phyloP scores from a whole-genome alignment of 2,797 vertebrate genomes.

The Eleutherodactylus coqui region DNA sequence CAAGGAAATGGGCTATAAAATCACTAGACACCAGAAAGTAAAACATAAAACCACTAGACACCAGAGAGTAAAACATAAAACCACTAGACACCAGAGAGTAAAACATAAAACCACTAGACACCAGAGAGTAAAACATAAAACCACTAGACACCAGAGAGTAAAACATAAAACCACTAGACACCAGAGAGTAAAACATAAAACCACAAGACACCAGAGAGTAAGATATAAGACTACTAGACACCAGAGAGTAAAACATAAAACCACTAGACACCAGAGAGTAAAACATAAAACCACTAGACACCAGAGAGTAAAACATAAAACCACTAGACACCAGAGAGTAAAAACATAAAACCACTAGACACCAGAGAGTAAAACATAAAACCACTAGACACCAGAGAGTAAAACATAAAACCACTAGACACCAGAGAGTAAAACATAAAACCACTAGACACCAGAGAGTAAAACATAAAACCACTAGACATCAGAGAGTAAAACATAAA shows the following conservation, averaged over 20 bases:
- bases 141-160: not conserved
- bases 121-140: not conserved
- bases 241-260: not conserved
- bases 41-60: no score
- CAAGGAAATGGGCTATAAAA: no score
- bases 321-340: not conserved
- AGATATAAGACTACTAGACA: not conserved
- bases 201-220: not conserved
- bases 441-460: not conserved
- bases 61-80: no score
- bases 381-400: not conserved
- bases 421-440: not conserved
- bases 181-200: no score
- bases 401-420: not conserved
- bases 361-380: not conserved
- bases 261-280: not conserved
- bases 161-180: not conserved
- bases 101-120: no score
- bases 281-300: not conserved
- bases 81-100: no score
- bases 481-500: not conserved
- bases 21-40: no score
- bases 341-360: not conserved
- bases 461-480: not conserved
- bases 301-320: not conserved